Percentiles rank a stretch among this genome's conserved stretches.
phyloP scores from a whole-genome alignment of 2,888 invertebrate genomes.

The Linnaemya vulpina region DNA sequence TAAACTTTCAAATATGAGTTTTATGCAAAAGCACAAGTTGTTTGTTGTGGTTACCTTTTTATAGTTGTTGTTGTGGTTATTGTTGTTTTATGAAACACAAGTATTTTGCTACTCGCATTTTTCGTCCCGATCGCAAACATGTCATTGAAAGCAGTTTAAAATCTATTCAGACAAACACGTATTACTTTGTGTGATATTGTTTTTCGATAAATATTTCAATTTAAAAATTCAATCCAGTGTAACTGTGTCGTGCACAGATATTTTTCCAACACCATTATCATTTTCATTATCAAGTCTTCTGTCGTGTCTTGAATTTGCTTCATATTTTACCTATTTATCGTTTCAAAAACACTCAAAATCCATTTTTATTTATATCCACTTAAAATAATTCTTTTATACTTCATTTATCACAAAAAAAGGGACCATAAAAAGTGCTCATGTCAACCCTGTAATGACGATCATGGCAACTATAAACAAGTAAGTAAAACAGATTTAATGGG shows the following conservation, averaged over 20 bases:
- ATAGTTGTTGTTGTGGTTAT: background rate
- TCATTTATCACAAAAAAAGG: background rate
- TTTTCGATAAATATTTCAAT: too few species aligned
- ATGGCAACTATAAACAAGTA: background rate
- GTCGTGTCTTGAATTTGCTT: background rate
- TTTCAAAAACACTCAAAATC: background rate
- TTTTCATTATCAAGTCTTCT: background rate
- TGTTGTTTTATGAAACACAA: background rate
- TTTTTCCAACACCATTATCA: background rate
- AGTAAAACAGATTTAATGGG: conserved; percentile 7
- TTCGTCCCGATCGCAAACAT: background rate
- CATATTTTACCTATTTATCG: background rate
- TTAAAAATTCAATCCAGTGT: too few species aligned
- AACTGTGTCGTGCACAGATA: background rate
- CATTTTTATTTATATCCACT: conserved; percentile 1
- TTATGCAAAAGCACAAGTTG: background rate
- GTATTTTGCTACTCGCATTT: too few species aligned
- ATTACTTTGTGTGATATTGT: too few species aligned
- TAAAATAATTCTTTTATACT: background rate
- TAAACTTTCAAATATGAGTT: background rate
- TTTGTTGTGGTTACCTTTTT: background rate
- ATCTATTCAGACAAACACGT: too few species aligned
- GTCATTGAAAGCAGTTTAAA: background rate
- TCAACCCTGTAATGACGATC: background rate
- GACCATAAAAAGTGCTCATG: background rate